Percentiles rank a stretch among this genome's conserved stretches.
These are phyloP conservation scores for Battus philenor DNA, from an alignment of 1,140 invertebrate species.

Conservation along the genomic window DNA sequence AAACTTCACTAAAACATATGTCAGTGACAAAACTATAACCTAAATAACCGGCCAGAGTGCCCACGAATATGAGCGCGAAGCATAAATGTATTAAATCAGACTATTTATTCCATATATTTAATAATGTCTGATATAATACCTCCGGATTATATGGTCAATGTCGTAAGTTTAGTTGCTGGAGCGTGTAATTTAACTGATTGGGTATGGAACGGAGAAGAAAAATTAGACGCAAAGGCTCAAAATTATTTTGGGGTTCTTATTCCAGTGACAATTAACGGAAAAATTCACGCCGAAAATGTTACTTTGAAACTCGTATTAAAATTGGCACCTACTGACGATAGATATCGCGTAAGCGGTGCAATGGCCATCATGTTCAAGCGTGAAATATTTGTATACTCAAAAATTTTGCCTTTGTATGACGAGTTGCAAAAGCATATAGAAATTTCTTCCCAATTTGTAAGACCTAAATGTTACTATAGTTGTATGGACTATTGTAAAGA, in stretches of 20 bases:
- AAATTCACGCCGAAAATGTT: constrained; percentile 23
- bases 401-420: constrained; percentile 35
- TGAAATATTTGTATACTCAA: constrained; percentile 54
- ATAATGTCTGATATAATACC: constrained; percentile 26
- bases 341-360: constrained; percentile 56
- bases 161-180: constrained; percentile 31
- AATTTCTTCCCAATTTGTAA: constrained; percentile 21
- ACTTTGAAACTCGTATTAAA: constrained; percentile 46
- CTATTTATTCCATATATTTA: no score
- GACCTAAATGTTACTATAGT: constrained; percentile 49
- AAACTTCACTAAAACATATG: no score
- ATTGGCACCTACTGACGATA: constrained; percentile 56
- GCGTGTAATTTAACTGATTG: constrained; percentile 29
- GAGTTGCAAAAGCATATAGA: constrained; percentile 26
- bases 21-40: no score
- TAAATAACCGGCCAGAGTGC: no score
- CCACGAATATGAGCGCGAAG: no score
- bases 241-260: constrained; percentile 63
- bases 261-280: constrained; percentile 38
- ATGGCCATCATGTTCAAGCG: constrained; percentile 50
- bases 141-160: constrained; percentile 25
- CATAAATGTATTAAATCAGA: no score
- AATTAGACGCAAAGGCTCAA: constrained; percentile 46
- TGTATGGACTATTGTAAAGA: constrained; percentile 50
- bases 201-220: constrained; percentile 24